Evolutionary conservation across 2,888 invertebrate genomes (phyloP), one percentile per base, ranked within the genome.

Genomic region (Syrista parreyssii): DNA sequence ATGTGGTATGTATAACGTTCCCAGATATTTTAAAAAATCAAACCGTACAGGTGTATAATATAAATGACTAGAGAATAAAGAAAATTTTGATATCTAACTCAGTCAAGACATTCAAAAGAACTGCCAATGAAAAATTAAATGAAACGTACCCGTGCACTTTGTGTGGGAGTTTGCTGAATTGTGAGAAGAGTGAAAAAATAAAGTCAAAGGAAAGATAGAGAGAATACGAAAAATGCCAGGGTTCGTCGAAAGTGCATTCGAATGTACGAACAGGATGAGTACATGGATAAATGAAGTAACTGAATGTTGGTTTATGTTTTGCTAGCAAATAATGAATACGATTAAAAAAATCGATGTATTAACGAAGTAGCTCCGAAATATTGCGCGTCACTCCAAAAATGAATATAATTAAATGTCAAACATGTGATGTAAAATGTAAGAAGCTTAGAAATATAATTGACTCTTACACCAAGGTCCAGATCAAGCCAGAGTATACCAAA

Each of bases 391-490:
- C 30, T 36, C 1, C 23, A 36, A 74, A n/a, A 74, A 74, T 30
- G 15, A 74, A 74, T 36, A 35, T 15, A 74, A 74, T 35, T 74
- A 74, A 74, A 74, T 33, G 74, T 4, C 23, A 74, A 74, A 74
- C 75, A 68, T 79, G 76, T 79, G 9, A 78, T 77, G 72, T 87
- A 87, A 87, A 88, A 85, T 84, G 83, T 86, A 85, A 87, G 81
- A 90, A 91, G 90, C 90, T 90, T 90, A 90, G 88, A 88, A 87
- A 89, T 90, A 90, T 90, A 88, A 87, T 90, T 89, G 87, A 91
- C 90, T 91, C 91, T 91, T 91, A 91, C 91, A 91, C 91, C 90
- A 89, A 91, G 89, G 87, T 91, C 91, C 91, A 91, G 91, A 91
- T 91, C 89, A 91, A 91, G 91, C 91, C 91, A 91, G 90, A 91